Percentiles rank a stretch among this genome's conserved stretches.
These are phyloP conservation scores for Xanthia icteritia DNA, from an alignment of 2,888 invertebrate genomes.

Conservation along the genomic window DNA sequence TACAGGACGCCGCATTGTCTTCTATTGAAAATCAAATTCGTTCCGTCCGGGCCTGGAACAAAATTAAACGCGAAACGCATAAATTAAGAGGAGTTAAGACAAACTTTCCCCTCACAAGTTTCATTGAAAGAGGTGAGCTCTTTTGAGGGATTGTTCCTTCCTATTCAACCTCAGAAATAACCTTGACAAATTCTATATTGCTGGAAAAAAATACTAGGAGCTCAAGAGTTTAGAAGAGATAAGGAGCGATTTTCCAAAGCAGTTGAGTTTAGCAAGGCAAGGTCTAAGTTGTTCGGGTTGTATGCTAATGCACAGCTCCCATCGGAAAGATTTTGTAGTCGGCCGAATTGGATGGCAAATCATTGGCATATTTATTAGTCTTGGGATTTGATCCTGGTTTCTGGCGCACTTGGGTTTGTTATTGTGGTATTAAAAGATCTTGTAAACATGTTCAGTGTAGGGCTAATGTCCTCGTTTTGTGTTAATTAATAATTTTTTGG, in stretches of 20 bases:
- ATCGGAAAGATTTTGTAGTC: constrained; percentile 85
- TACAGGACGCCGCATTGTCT: constrained; percentile 80
- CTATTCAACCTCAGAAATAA: constrained; percentile 72
- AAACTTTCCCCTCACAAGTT: constrained; percentile 82
- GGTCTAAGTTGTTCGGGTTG: constrained; percentile 72
- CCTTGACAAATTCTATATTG: constrained; percentile 62
- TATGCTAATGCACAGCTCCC: constrained; percentile 87
- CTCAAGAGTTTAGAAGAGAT: constrained; percentile 37
- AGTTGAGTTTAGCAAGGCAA: constrained; percentile 50
- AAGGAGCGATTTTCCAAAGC: constrained; percentile 57
- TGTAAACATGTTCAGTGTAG: constrained; percentile 69
- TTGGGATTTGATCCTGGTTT: constrained; percentile 78
- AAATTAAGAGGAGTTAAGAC: constrained; percentile 84
- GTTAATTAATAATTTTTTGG: constrained; percentile 38
- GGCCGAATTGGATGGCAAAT: constrained; percentile 85
- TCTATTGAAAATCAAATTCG: constrained; percentile 84
- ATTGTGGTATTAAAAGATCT: constrained; percentile 69
- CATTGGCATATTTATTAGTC: constrained; percentile 88
- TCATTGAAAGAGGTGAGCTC: constrained; percentile 81
- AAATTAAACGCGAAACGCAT: constrained; percentile 87
- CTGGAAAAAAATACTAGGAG: constrained; percentile 42
- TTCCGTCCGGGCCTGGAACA: constrained; percentile 73
- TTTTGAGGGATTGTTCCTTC: constrained; percentile 83
- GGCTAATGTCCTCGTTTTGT: constrained; percentile 52
- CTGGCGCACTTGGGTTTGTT: constrained; percentile 72